Evolutionary conservation across 2,888 invertebrate species (phyloP).

Genomic region (Scaptomyza flava): DNA sequence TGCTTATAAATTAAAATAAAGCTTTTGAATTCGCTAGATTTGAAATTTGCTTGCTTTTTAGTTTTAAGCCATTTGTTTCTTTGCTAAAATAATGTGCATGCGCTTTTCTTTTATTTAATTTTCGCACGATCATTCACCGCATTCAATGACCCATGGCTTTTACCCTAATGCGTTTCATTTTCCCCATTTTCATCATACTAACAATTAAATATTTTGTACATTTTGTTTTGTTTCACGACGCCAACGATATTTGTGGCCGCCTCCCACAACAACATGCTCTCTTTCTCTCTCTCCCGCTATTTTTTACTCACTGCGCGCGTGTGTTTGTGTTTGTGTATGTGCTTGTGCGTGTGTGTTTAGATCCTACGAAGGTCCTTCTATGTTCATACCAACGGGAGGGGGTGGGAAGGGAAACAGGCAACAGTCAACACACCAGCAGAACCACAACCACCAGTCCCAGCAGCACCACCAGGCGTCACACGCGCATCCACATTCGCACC

Average conservation of each 20-base stretch:
- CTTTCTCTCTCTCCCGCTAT: conserved; percentile 33
- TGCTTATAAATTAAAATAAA: not conserved
- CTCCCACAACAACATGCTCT: conserved; percentile 21
- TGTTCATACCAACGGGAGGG: conserved; percentile 83
- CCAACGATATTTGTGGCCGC: conserved; percentile 40
- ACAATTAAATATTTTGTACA: conserved; percentile 70
- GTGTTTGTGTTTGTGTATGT: conserved; percentile 32
- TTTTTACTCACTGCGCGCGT: conserved; percentile 13
- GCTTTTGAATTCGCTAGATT: not conserved
- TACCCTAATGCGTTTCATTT: conserved; percentile 58
- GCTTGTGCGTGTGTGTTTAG: conserved; percentile 44
- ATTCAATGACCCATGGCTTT: conserved; percentile 56
- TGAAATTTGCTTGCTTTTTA: conserved; percentile 2
- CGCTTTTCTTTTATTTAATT: conserved; percentile 22
- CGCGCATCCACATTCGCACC: conserved; percentile 50
- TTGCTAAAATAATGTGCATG: conserved; percentile 44
- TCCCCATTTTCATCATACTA: conserved; percentile 75
- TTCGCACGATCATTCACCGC: conserved; percentile 48
- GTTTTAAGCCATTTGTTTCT: conserved; percentile 10
- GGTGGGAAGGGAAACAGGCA: conserved; percentile 83
- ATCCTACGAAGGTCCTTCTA: conserved; percentile 82
- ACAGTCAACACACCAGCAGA: conserved; percentile 77
- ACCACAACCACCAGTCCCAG: conserved; percentile 74
- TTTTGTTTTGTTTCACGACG: conserved; percentile 68
- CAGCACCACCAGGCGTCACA: conserved; percentile 67